Conservation (phyloP, 1,140 invertebrate genomes). For the Megalopta genalis region DNA sequence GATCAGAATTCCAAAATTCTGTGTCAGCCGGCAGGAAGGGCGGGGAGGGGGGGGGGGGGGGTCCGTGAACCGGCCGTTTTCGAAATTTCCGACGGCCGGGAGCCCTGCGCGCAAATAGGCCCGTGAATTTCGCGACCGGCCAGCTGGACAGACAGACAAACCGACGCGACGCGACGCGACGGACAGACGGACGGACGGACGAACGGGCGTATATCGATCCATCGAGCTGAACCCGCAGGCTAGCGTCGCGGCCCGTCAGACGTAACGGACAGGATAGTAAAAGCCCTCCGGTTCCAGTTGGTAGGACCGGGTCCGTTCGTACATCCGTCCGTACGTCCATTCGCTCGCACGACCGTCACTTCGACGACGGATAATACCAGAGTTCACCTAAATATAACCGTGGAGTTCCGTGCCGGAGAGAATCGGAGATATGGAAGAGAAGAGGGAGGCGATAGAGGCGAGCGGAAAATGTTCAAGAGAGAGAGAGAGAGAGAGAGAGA, state of each 20-base stretch:
- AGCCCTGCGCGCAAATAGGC: slow-evolving; percentile 18
- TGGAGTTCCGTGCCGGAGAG: background rate
- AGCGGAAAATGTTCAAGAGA: too few species aligned
- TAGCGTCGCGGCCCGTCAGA: slow-evolving; percentile 63
- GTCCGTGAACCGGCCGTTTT: background rate
- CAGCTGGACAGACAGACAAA: background rate
- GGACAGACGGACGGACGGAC: slow-evolving; percentile 53
- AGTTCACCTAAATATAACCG: slow-evolving; percentile 73
- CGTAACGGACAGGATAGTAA: slow-evolving; percentile 68
- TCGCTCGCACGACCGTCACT: slow-evolving; percentile 61
- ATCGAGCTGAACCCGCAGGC: slow-evolving; percentile 58
- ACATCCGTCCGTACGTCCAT: slow-evolving; percentile 64
- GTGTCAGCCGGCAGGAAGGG: too few species aligned
- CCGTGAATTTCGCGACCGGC: slow-evolving; percentile 38
- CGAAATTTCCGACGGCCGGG: slow-evolving; percentile 6
- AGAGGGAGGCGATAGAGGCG: too few species aligned
- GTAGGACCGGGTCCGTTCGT: slow-evolving; percentile 58
- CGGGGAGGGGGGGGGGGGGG: too few species aligned
- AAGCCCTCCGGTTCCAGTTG: slow-evolving; percentile 64
- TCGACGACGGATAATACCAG: slow-evolving; percentile 68
- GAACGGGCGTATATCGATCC: slow-evolving; percentile 68
- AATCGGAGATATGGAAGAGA: background rate
- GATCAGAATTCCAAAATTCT: too few species aligned
- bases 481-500: background rate
- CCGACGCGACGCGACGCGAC: background rate